Evolutionary conservation across 92 coral and sea anemone species (phyloP), one percentile per base, ranked within the genome.

Genomic region (Scolanthus callimorphus): DNA sequence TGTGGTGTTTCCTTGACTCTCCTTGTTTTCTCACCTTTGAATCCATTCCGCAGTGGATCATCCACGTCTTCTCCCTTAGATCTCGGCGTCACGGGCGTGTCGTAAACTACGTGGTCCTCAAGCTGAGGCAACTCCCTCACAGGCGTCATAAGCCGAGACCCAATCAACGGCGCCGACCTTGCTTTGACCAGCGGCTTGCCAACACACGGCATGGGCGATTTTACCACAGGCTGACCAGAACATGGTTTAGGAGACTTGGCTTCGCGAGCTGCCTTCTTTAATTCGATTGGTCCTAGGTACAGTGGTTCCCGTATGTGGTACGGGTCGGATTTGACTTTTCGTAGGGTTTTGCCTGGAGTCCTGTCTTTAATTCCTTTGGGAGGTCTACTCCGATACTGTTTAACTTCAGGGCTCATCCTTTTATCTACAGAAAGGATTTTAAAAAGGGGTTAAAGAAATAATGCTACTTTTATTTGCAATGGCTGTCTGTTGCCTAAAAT

Each of bases 311-410:
- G 8, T 9, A 46, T 9, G 22, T 46, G 52, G 23, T 46, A 46
- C 17, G 52, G 52, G 23, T 46, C 52, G 17, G 52, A 46, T 19
- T 11, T 10, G 23, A 46, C 52, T 21, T 46, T 46, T 9, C 52
- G 12, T 21, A 46, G 22, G 19, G 23, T 4, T 46, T 46, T 9
- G 4, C 52, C 52, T 4, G 52, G 23, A 10, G 6, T 46, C 11
- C 52, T 9, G 12, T 46, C 52, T 46, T 46, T 46, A 6, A 6
- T 9, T 20, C 52, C 52, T 46, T 46, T 46, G 4, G 52, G 52
- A 4, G 52, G 52, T 4, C 23, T 9, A 21, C 52, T 46, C 4
- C 52, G 52, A 19, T 46, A 46, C 23, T 46, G 12, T 19, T 21
- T 46, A 9, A 15, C 15, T 15, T 34, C 41, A 34, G 41, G 41